phyloP scores from a whole-genome alignment of 2,797 vertebrate species.

The Lepus townsendii region DNA sequence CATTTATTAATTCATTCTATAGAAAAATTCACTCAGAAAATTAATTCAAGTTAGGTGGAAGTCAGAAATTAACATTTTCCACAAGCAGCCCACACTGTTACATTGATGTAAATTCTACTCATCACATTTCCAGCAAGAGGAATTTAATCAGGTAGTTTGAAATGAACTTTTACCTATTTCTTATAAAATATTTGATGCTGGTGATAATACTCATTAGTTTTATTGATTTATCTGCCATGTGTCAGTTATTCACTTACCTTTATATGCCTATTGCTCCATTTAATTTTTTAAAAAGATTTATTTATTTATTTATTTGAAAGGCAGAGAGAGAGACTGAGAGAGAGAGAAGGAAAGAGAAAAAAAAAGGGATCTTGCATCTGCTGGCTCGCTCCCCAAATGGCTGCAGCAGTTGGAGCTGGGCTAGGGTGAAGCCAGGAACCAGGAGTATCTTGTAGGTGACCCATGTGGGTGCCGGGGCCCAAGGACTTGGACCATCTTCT shows the following conservation, averaged over 20 bases:
- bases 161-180: neutral
- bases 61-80: constrained; percentile 42
- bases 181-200: constrained; percentile 38
- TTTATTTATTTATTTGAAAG: no score
- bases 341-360: no score
- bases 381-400: no score
- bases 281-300: no score
- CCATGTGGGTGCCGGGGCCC: no score
- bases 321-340: no score
- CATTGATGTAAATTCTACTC: constrained; percentile 1
- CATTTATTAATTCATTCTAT: neutral
- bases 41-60: neutral
- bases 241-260: neutral
- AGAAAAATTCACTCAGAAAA: constrained; percentile 38
- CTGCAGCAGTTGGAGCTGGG: no score
- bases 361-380: no score
- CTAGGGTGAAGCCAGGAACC: no score
- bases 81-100: neutral
- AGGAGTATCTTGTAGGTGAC: no score
- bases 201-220: constrained; percentile 23
- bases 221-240: neutral
- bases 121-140: neutral
- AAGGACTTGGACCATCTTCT: no score
- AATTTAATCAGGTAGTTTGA: neutral
- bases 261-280: neutral